Evolutionary conservation across 2,113 vertebrate species (phyloP), one percentile per base, ranked within the genome.

Genomic region (Psophia crepitans): DNA sequence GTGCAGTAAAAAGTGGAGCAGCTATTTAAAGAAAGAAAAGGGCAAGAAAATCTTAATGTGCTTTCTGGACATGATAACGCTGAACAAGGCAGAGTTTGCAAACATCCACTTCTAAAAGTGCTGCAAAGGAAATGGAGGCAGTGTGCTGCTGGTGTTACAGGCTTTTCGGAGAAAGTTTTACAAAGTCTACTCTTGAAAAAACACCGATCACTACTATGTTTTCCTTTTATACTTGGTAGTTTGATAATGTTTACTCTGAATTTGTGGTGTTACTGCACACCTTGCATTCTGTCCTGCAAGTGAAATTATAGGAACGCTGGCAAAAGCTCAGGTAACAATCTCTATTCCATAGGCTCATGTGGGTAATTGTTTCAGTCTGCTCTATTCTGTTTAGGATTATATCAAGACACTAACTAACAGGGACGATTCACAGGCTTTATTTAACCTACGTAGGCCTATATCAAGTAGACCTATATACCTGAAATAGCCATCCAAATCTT

Each of bases 1-100:
- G 77, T n/a, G n/a, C 64, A 69, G 33, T 54, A 49, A 83, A 87
- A 92, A 90, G 60, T 79, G 60, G 94, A 87, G 69, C 58, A 95
- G 60, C 66, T 78, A 94, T 86, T 93, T 96, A 91, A 97, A 83
- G 69, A 96, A 94, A 89, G 58, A 90, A 94, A 57, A 63, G 51
- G 51, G 70, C 19, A 69, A 84, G 44, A 68, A 93, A 93, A 85
- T 49, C 51, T 87, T 92, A 4, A 5, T 51, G 8, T 81, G 17
- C 15, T 85, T 80, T 91, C 48, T 64, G 89, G 65, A 78, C 13
- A 74, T 8, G 58, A 26, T 86, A 81, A 91, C 5, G 10, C 44
- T 26, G 33, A 71, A 43, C 0, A 3, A 82, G 24, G 32, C n/a
- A 78, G 35, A 71, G 33, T 70, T 60, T 89, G 11, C 35, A 86